Conservation (phyloP, 2,113 vertebrate species). For the Colinus virginianus region DNA sequence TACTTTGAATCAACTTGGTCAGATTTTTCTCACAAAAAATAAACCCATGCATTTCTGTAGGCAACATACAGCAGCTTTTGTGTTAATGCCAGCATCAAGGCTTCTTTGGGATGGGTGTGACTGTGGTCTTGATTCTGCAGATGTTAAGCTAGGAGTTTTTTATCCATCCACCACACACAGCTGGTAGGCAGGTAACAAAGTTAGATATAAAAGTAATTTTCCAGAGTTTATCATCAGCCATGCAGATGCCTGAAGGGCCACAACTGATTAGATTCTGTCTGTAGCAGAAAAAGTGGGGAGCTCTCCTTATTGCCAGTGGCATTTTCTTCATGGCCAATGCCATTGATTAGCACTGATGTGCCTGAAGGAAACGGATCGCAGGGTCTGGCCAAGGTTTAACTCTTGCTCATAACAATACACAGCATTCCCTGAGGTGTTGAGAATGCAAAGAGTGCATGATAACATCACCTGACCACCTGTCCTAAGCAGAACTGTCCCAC, state of each 20-base stretch:
- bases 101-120: rapidly evolving
- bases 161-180: background rate
- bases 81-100: background rate
- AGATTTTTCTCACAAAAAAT: background rate
- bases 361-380: background rate
- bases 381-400: background rate
- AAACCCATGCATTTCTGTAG: background rate
- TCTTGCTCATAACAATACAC: rapidly evolving
- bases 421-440: background rate
- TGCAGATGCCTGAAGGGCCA: background rate
- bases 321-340: rapidly evolving
- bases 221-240: rapidly evolving
- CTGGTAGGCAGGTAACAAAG: background rate
- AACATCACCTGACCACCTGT: rapidly evolving
- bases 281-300: background rate
- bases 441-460: background rate
- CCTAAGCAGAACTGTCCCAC: too few species aligned
- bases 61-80: background rate
- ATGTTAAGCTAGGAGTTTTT: background rate
- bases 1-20: background rate
- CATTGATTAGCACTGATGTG: rapidly evolving
- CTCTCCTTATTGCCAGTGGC: background rate
- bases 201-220: background rate
- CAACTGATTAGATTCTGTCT: rapidly evolving
- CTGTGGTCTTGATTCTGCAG: background rate